phyloP scores from a whole-genome alignment of 2,113 vertebrate species.

The Dolichallabes microphthalmus region DNA sequence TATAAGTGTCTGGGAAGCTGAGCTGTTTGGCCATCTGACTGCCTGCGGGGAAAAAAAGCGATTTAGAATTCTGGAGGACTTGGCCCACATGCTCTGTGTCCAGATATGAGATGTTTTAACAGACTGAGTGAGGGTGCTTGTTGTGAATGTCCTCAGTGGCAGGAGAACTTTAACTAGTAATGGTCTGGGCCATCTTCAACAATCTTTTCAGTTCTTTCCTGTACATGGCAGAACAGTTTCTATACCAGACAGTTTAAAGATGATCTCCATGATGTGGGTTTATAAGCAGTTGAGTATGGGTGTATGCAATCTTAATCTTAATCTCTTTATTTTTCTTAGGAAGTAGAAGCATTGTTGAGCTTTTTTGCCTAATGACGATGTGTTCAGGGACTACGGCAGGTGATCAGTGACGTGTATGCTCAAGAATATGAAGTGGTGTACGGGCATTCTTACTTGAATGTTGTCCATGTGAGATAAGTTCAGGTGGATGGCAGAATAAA shows the following conservation, averaged over 20 bases:
- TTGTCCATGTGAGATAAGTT: background rate
- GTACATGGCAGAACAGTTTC: background rate
- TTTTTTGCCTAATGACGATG: background rate
- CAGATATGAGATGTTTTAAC: no score
- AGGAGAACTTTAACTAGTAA: no score
- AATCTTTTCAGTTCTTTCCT: background rate
- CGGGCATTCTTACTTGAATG: background rate
- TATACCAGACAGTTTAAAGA: background rate
- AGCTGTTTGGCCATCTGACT: background rate
- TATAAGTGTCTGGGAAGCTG: no score
- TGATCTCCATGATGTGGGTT: background rate
- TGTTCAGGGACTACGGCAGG: background rate
- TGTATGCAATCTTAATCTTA: background rate
- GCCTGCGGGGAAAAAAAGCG: background rate
- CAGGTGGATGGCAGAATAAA: background rate
- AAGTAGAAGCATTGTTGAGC: background rate
- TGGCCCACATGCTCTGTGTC: no score
- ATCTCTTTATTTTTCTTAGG: background rate
- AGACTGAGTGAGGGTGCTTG: no score
- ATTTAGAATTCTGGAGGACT: no score
- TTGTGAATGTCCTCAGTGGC: no score
- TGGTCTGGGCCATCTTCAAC: background rate
- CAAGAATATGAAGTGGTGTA: background rate
- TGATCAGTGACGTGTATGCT: background rate
- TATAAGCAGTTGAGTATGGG: background rate